These are phyloP conservation scores for Thalassoma bifasciatum DNA, from an alignment of 2,113 vertebrate genomes.

Conservation along the genomic window DNA sequence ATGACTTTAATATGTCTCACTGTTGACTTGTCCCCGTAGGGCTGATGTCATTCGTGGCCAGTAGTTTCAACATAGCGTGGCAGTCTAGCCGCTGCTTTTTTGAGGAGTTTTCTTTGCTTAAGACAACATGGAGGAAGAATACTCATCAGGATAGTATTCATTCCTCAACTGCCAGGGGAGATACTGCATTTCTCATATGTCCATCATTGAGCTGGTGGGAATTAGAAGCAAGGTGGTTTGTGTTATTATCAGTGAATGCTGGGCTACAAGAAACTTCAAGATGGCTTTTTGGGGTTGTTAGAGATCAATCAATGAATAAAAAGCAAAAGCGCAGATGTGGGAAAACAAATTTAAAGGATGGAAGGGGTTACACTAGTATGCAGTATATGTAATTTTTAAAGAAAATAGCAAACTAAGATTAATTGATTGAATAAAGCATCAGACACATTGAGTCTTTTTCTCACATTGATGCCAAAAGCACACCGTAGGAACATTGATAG, in stretches of 20 bases:
- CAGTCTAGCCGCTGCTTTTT: constrained; percentile 52
- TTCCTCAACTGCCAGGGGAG: constrained; percentile 61
- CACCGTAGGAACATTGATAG: no score
- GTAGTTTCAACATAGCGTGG: constrained; percentile 50
- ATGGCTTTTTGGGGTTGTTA: constrained; percentile 15
- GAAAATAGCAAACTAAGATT: no score
- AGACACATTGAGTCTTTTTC: no score
- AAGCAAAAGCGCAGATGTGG: not conserved
- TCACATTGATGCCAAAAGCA: no score
- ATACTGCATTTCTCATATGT: constrained; percentile 54
- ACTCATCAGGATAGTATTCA: constrained; percentile 67
- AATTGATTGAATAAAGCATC: no score
- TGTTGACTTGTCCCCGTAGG: constrained; percentile 11
- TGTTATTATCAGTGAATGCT: constrained; percentile 51
- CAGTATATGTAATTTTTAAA: not conserved
- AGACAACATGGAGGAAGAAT: constrained; percentile 60
- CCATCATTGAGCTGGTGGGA: constrained; percentile 56
- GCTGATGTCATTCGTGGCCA: constrained; percentile 54
- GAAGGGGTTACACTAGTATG: not conserved
- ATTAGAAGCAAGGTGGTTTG: constrained; percentile 52
- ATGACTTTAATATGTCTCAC: not conserved
- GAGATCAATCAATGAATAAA: not conserved
- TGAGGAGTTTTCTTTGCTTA: constrained; percentile 48
- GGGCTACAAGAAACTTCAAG: constrained; percentile 15
- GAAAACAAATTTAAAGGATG: not conserved